Evolutionary conservation across 2,888 invertebrate genomes (phyloP).

Genomic region (Epsilonema sp.): DNA sequence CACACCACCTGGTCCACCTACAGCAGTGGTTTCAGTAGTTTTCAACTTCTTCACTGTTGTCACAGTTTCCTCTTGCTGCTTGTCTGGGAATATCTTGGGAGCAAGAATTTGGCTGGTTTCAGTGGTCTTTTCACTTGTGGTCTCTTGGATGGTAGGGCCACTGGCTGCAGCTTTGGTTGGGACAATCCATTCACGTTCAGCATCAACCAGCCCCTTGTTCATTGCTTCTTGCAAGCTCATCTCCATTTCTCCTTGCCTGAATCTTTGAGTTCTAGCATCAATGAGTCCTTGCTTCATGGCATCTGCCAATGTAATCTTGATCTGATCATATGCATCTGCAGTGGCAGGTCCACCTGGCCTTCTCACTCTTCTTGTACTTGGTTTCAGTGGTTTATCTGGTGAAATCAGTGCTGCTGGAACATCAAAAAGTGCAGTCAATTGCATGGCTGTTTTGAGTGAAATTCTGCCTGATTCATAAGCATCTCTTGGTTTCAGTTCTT

Average conservation of each 20-base stretch:
- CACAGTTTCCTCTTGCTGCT: conserved; percentile 24
- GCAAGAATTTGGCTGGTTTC: conserved; percentile 28
- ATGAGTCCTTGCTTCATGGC: conserved; percentile 56
- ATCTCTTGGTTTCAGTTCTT: conserved; percentile 54
- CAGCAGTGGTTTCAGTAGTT: conserved; percentile 25
- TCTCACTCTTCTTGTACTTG: conserved; percentile 61
- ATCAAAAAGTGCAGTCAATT: conserved; percentile 60
- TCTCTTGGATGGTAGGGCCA: conserved; percentile 29
- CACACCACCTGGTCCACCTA: conserved; percentile 22
- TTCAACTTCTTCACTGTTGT: conserved; percentile 26
- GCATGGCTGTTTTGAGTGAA: conserved; percentile 63
- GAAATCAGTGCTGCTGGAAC: conserved; percentile 36
- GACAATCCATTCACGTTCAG: conserved; percentile 27
- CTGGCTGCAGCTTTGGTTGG: conserved; percentile 18
- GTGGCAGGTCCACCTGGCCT: conserved; percentile 38
- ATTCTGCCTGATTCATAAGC: conserved; percentile 66
- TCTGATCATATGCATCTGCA: conserved; percentile 26
- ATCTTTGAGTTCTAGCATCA: conserved; percentile 37
- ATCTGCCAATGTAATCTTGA: conserved; percentile 51
- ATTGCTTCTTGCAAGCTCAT: conserved; percentile 32
- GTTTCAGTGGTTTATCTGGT: conserved; percentile 50
- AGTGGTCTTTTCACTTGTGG: conserved; percentile 23
- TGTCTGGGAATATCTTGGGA: conserved; percentile 23
- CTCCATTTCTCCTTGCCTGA: conserved; percentile 39
- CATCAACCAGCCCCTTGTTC: conserved; percentile 25